phyloP scores from a whole-genome alignment of 2,888 invertebrate species.

The Sialis lutaria region DNA sequence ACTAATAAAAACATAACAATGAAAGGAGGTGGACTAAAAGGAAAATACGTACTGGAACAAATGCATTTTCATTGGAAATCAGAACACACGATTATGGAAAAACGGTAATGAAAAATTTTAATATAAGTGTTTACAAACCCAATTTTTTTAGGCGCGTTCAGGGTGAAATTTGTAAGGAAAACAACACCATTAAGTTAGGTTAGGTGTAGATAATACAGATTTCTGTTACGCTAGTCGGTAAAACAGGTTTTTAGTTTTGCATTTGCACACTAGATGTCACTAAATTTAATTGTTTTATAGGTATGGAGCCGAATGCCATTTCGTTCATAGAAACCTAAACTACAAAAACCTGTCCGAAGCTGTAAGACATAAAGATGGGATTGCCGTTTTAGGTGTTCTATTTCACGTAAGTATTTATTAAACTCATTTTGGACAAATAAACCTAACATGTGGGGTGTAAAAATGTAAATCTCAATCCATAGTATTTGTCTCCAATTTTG shows the following conservation, averaged over 20 bases:
- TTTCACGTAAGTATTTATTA: constrained; percentile 30
- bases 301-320: constrained; percentile 43
- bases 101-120: constrained; percentile 18
- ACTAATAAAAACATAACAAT: constrained; percentile 17
- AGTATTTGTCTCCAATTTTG: no score
- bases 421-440: no score
- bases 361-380: constrained; percentile 30
- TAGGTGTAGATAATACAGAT: no score
- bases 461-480: no score
- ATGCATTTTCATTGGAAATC: constrained; percentile 74
- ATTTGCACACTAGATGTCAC: no score
- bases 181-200: no score
- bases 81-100: constrained; percentile 57
- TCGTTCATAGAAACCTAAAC: constrained; percentile 41
- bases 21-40: constrained; percentile 38
- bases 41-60: constrained; percentile 45
- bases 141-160: no score
- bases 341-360: constrained; percentile 33
- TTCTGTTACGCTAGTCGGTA: not conserved
- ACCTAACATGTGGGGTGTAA: no score
- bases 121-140: no score
- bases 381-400: constrained; percentile 45
- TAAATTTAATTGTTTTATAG: constrained; percentile 19
- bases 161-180: no score
- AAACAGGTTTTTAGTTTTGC: no score